phyloP scores from a whole-genome alignment of 2,888 invertebrate genomes.

The Chromoteleia sp. region DNA sequence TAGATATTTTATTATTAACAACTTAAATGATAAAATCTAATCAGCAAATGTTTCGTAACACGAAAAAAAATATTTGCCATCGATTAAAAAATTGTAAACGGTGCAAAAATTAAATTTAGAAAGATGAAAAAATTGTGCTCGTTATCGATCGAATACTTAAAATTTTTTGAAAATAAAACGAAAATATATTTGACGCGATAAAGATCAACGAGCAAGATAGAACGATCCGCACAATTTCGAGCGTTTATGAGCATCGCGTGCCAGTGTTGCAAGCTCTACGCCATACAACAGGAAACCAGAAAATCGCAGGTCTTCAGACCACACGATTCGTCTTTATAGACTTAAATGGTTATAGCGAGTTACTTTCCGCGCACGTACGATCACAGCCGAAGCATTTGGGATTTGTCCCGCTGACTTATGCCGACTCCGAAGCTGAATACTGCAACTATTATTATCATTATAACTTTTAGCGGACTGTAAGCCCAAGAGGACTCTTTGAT shows the following conservation, averaged over 20 bases:
- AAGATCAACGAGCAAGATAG: slow-evolving; percentile 6
- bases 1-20: too few relatives aligned
- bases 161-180: too few relatives aligned
- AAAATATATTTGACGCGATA: background rate
- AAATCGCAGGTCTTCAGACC: slow-evolving; percentile 20
- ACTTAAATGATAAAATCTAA: too few relatives aligned
- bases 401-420: slow-evolving; percentile 26
- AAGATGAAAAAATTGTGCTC: too few relatives aligned
- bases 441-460: slow-evolving; percentile 35
- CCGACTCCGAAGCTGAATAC: slow-evolving; percentile 6
- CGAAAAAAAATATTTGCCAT: too few relatives aligned
- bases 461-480: slow-evolving; percentile 35
- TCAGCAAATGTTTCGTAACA: too few relatives aligned
- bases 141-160: too few relatives aligned
- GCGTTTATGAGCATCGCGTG: slow-evolving; percentile 36
- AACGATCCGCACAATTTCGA: slow-evolving; percentile 9
- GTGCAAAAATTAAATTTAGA: too few relatives aligned
- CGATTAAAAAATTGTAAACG: too few relatives aligned
- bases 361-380: slow-evolving; percentile 34
- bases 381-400: slow-evolving; percentile 32
- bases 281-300: slow-evolving; percentile 12
- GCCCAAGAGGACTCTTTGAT: slow-evolving; percentile 40
- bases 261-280: background rate
- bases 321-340: slow-evolving; percentile 32
- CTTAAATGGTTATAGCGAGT: slow-evolving; percentile 25